Evolutionary conservation across 2,888 invertebrate genomes (phyloP).

Genomic region (Drosophila neutralis): DNA sequence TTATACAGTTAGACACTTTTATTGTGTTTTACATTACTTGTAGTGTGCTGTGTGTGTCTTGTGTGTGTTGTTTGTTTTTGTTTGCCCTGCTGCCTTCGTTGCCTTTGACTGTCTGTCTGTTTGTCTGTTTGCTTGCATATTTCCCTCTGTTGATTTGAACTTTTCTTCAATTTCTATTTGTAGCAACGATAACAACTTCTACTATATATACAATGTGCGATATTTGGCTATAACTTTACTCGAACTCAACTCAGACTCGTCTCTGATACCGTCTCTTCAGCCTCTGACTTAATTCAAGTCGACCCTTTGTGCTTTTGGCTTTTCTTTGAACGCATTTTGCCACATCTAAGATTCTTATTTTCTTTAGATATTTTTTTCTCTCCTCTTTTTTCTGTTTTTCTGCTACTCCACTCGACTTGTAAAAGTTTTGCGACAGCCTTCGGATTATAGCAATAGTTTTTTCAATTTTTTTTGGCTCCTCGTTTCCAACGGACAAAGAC

Average conservation of each 20-base stretch:
- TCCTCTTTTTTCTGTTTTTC: not conserved
- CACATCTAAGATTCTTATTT: constrained; percentile 27
- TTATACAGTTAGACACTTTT: constrained; percentile 76
- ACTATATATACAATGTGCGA: constrained; percentile 58
- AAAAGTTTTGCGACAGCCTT: constrained; percentile 34
- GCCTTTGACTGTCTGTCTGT: constrained; percentile 33
- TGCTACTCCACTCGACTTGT: constrained; percentile 17
- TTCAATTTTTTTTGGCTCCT: constrained; percentile 2
- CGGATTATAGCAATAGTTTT: constrained; percentile 35
- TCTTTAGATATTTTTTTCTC: not conserved
- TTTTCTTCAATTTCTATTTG: constrained; percentile 77
- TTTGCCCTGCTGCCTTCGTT: constrained; percentile 26
- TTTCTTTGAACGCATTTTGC: constrained; percentile 36
- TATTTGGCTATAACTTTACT: constrained; percentile 49
- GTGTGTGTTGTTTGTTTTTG: constrained; percentile 20
- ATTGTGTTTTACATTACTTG: constrained; percentile 73
- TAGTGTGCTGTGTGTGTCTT: not conserved
- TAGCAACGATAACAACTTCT: constrained; percentile 65
- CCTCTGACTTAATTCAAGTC: constrained; percentile 9
- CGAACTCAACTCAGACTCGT: not conserved
- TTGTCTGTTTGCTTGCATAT: constrained; percentile 61
- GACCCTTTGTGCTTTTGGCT: constrained; percentile 34
- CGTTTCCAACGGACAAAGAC: constrained; percentile 22
- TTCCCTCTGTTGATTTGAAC: constrained; percentile 60
- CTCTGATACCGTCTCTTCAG: not conserved